A percentile compares a stretch with the other conserved stretches of the same genome.
phyloP scores from a whole-genome alignment of 2,113 vertebrate species.

The Cyrtonyx montezumae region DNA sequence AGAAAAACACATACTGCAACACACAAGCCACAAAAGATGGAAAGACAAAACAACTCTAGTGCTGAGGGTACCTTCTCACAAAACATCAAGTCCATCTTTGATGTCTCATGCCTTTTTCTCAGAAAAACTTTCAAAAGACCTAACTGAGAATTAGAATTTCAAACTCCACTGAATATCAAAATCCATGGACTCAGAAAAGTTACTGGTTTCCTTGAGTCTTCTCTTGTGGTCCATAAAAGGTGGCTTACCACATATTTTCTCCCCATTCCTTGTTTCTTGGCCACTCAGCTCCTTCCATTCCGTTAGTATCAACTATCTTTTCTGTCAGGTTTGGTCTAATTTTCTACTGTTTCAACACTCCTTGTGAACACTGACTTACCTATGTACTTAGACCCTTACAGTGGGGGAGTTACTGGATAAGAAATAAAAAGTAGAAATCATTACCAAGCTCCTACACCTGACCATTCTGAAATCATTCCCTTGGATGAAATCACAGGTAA shows the following conservation, averaged over 20 bases:
- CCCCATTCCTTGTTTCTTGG: not conserved
- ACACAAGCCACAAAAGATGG: not conserved
- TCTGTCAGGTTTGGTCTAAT: not conserved
- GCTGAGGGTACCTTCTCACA: not conserved
- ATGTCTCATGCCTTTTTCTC: not conserved
- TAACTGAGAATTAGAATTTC: not conserved
- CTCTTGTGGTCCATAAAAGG: not conserved
- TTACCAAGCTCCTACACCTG: not conserved
- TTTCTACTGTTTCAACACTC: not conserved
- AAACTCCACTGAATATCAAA: not conserved
- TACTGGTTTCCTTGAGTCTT: not conserved
- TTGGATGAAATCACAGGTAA: not conserved
- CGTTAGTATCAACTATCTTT: not conserved
- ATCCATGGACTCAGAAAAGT: not conserved
- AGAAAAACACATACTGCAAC: not conserved
- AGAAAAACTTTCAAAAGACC: not conserved
- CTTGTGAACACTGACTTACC: not conserved
- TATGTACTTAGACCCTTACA: not conserved
- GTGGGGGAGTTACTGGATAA: not conserved
- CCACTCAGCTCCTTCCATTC: not conserved
- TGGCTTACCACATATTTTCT: not conserved
- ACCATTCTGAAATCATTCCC: not conserved
- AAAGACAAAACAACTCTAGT: not conserved
- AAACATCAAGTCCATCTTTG: not conserved
- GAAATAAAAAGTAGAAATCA: not conserved